A percentile compares a stretch with the other conserved stretches of the same genome.
phyloP scores from a whole-genome alignment of 2,797 vertebrate species.

The Tadarida brasiliensis region DNA sequence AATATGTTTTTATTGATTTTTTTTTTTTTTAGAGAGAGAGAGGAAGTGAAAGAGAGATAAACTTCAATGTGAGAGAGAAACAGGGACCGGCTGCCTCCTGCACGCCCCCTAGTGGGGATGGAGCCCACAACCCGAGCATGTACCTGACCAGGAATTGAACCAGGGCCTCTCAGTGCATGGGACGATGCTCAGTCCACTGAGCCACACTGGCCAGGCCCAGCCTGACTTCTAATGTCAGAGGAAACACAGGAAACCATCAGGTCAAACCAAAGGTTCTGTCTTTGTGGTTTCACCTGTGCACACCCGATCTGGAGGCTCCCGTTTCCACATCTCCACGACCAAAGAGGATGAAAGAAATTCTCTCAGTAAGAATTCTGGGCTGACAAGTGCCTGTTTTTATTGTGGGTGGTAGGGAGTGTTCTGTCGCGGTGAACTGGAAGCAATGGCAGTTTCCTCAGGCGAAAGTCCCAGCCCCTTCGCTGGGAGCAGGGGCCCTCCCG shows the following conservation, averaged over 20 bases:
- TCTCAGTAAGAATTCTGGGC: background rate
- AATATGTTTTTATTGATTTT: no score
- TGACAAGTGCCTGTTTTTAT: conserved; percentile 43
- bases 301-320: background rate
- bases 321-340: conserved; percentile 59
- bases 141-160: no score
- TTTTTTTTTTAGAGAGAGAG: no score
- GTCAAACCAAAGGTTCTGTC: background rate
- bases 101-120: no score
- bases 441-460: background rate
- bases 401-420: background rate
- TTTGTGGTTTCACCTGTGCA: background rate
- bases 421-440: background rate
- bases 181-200: no score
- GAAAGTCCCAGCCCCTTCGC: background rate
- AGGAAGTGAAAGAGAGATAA: no score
- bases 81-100: no score
- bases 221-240: background rate
- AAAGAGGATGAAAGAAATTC: conserved; percentile 48
- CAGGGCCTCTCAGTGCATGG: no score
- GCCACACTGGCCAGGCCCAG: background rate
- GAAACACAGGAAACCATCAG: background rate
- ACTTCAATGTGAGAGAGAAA: no score
- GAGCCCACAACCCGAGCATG: no score
- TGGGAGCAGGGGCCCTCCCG: background rate